phyloP scores from a whole-genome alignment of 2,888 invertebrate species.

The Tetrapedia diversipes region DNA sequence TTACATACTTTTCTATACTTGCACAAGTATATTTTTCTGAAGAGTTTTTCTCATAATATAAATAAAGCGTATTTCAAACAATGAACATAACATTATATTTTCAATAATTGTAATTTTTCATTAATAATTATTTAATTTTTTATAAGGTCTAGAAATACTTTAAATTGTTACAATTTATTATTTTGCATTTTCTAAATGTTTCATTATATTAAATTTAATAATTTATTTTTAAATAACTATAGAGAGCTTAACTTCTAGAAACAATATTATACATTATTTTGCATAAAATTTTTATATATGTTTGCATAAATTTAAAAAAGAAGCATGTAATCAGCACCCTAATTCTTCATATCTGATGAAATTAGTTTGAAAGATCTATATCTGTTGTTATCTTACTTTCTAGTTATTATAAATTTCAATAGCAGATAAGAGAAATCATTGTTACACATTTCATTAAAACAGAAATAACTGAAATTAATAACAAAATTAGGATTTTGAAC shows the following conservation, averaged over 20 bases:
- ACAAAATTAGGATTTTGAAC: no score
- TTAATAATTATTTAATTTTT: background rate
- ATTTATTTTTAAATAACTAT: background rate
- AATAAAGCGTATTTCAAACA: background rate
- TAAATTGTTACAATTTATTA: background rate
- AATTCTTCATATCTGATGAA: background rate
- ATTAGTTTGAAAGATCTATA: background rate
- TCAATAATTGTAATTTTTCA: background rate
- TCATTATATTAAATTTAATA: background rate
- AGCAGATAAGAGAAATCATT: background rate
- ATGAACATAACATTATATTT: background rate
- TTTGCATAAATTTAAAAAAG: background rate
- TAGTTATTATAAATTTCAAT: background rate
- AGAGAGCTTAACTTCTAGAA: no score
- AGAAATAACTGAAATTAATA: no score
- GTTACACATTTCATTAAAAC: background rate
- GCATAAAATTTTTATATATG: background rate
- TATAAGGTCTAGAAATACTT: background rate
- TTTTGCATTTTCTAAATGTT: background rate
- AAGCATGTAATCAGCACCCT: background rate
- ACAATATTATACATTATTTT: background rate
- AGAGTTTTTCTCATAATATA: background rate
- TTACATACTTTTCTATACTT: background rate
- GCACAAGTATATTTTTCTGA: no score
- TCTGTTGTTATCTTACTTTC: background rate